Conservation (phyloP, 2,888 invertebrate species). For the Harpalus rubripes region DNA sequence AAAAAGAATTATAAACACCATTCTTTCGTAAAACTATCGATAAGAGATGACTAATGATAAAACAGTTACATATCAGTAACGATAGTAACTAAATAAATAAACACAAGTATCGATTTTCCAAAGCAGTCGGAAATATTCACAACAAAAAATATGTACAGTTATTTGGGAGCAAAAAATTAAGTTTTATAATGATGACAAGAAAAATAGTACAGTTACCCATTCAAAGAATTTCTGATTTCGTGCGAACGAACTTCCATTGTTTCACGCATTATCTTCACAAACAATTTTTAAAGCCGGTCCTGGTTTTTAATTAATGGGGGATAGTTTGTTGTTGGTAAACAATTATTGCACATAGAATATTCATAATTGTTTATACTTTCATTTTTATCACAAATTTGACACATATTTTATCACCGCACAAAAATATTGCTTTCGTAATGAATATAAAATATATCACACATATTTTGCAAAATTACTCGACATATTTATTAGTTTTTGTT, state of each 20-base stretch:
- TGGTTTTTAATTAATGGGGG: neutral
- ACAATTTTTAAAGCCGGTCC: conserved; percentile 28
- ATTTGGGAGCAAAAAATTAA: conserved; percentile 36
- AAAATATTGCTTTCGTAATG: neutral
- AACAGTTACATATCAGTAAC: conserved; percentile 41
- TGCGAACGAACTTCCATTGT: conserved; percentile 61
- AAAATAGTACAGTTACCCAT: conserved; percentile 65
- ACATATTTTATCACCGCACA: conserved; percentile 13
- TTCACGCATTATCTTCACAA: conserved; percentile 59
- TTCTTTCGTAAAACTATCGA: neutral
- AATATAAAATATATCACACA: conserved; percentile 19
- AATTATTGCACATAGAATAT: conserved; percentile 29
- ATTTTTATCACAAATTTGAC: conserved; percentile 28
- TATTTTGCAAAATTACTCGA: neutral
- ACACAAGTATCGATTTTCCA: conserved; percentile 47
- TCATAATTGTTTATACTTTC: conserved; percentile 27
- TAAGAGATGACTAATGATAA: conserved; percentile 30
- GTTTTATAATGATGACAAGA: conserved; percentile 53
- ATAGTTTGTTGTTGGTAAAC: conserved; percentile 31
- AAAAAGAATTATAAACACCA: neutral
- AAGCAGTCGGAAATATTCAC: conserved; percentile 16
- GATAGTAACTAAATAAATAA: conserved; percentile 52
- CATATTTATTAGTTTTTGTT: neutral
- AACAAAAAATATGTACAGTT: conserved; percentile 53
- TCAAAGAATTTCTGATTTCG: conserved; percentile 58